These are phyloP conservation scores for Ormyrus labotus DNA, from an alignment of 2,888 invertebrate genomes.

Conservation along the genomic window DNA sequence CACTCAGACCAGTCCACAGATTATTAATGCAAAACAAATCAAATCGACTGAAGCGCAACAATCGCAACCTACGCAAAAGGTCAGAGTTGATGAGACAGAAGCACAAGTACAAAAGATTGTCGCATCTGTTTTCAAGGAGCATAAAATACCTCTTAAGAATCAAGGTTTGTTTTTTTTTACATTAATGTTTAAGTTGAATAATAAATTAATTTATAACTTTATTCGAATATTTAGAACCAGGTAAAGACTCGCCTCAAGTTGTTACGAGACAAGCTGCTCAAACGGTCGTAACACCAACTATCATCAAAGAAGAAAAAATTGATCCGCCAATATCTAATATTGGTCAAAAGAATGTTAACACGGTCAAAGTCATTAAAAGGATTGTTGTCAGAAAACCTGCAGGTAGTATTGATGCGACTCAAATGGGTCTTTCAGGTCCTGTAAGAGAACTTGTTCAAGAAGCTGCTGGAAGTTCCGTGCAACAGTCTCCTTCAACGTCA, in stretches of 20 bases:
- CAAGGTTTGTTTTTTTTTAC: conserved; percentile 45
- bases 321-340: conserved; percentile 47
- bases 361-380: conserved; percentile 73
- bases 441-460: conserved; percentile 45
- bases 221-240: conserved; percentile 26
- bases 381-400: conserved; percentile 71
- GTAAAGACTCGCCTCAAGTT: conserved; percentile 27
- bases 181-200: background rate
- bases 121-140: conserved; percentile 73
- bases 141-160: conserved; percentile 70
- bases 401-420: conserved; percentile 50
- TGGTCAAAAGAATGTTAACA: conserved; percentile 65
- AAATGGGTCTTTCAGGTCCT: conserved; percentile 57
- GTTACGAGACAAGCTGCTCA: conserved; percentile 11
- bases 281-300: conserved; percentile 15
- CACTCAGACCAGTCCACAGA: conserved; percentile 31
- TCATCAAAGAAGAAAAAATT: conserved; percentile 63
- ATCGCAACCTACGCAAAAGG: conserved; percentile 45
- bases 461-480: conserved; percentile 10
- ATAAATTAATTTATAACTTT: background rate
- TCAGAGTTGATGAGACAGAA: conserved; percentile 70
- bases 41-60: conserved; percentile 46
- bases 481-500: conserved; percentile 31
- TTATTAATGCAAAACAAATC: conserved; percentile 52
- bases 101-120: conserved; percentile 74